Evolutionary conservation across 2,113 vertebrate genomes (phyloP), one percentile per base, ranked within the genome.

Genomic region (Lycaon pictus): DNA sequence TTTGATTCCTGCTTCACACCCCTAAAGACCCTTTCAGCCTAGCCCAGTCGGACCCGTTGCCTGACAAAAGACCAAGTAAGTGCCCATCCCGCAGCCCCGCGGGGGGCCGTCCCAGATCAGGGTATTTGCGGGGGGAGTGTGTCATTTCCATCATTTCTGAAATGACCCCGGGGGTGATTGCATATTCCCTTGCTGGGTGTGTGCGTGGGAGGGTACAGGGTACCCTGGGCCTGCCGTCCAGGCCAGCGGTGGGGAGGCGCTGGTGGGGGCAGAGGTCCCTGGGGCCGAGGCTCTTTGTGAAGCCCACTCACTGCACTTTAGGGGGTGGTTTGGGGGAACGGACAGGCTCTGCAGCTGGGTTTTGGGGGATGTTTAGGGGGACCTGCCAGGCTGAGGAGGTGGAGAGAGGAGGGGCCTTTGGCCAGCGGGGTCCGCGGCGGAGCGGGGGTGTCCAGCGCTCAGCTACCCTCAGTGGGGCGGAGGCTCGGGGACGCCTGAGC

Each of bases 61-160:
- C 90, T 20, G 69, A 71, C 58, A 19, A 71, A 91, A 71, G 48
- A 16, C 4, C 3, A 17, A 55, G 96, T 25, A 4, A 63, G 84
- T 37, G 62, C n/a, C 37, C 3, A 0, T 17, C 62, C 29, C 0
- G 53, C 56, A 3, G 72, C 58, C 87, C 62, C 5, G 0, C 0
- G 19, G 81, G 53, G 67, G 22, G 17, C 58, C 0, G 1, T 51
- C 72, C 60, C 2, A 1, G 67, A 9, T 10, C 12, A 0, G 74
- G n/a, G 12, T 11, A 3, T 29, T 90, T n/a, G 0, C 0, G 11
- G 53, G 53, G 84, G 74, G 51, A 15, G n/a, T 23, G 23, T 51
- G 88, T 51, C 63, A 32, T 83, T 74, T 92, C 77, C 58, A 8
- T 74, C 63, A 48, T 88, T 62, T 35, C 17, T 56, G 62, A 37